phyloP scores from a whole-genome alignment of 2,888 invertebrate species.

The Tetranychus piercei region DNA sequence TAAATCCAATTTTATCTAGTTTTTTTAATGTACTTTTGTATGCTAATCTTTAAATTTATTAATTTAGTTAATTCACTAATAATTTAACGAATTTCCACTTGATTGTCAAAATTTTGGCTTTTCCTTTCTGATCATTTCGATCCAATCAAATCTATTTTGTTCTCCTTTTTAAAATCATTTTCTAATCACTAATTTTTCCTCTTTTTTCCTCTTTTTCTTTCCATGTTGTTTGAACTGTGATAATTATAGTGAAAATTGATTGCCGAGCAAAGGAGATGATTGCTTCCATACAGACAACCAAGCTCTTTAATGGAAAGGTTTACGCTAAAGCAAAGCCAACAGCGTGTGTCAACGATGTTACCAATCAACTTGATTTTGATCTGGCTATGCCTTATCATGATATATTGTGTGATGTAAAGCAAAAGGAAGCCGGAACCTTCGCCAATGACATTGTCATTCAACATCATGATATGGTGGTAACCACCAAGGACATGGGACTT shows the following conservation, averaged over 20 bases:
- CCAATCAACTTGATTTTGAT: conserved; percentile 70
- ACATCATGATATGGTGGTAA: conserved; percentile 86
- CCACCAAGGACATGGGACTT: conserved; percentile 75
- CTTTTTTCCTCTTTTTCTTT: neutral
- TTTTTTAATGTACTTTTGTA: neutral
- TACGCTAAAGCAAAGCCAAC: conserved; percentile 85
- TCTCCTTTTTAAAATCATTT: neutral
- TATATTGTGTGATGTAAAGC: conserved; percentile 23
- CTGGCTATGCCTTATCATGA: conserved; percentile 78
- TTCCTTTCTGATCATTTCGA: neutral
- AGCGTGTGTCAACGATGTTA: conserved; percentile 72
- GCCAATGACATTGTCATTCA: conserved; percentile 75
- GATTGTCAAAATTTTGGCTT: neutral
- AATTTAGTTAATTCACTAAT: neutral
- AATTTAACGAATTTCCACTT: neutral
- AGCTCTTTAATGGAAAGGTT: conserved; percentile 78
- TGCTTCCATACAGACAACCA: conserved; percentile 72
- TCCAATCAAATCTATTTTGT: neutral
- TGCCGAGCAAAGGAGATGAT: conserved; percentile 76
- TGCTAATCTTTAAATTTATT: neutral
- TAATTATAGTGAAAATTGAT: conserved; percentile 50
- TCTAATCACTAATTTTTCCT: conserved; percentile 5
- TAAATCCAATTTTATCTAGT: too few species aligned
- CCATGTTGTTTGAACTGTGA: neutral
- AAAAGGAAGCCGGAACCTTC: conserved; percentile 53